Conservation (phyloP, 2,888 invertebrate species). For the Congeria kusceri region DNA sequence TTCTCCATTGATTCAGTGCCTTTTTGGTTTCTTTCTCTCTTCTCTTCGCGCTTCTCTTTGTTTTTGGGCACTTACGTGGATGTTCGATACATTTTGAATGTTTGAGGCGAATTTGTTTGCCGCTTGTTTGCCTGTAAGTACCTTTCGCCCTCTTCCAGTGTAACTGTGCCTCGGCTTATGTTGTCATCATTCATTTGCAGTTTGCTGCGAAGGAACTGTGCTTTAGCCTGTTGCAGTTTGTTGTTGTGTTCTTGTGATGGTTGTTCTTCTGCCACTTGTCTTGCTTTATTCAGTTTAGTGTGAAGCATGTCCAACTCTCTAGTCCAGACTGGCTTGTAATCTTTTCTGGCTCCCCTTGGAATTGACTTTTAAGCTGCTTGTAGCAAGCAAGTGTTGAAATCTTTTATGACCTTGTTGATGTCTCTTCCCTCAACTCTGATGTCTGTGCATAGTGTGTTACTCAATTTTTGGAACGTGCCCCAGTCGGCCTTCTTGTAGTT, state of each 20-base stretch:
- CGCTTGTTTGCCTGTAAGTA: too few species aligned
- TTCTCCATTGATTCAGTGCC: too few species aligned
- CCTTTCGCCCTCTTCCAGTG: too few species aligned
- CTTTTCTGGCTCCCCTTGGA: conserved; percentile 11
- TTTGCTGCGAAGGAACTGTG: too few species aligned
- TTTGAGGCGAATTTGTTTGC: too few species aligned
- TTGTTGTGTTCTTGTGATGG: conserved; percentile 7
- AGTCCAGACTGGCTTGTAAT: conserved; percentile 31
- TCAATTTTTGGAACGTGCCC: neutral
- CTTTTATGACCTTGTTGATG: conserved; percentile 11
- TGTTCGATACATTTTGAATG: too few species aligned
- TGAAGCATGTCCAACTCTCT: neutral
- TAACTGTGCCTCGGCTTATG: too few species aligned
- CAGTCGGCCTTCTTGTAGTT: conserved; percentile 31
- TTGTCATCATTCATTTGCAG: too few species aligned
- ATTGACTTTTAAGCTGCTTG: conserved; percentile 9
- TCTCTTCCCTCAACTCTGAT: conserved; percentile 12
- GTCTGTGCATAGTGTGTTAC: neutral
- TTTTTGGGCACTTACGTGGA: too few species aligned
- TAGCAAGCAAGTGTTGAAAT: conserved; percentile 7
- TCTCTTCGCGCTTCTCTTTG: too few species aligned
- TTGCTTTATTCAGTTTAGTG: conserved; percentile 1
- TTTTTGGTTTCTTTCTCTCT: too few species aligned
- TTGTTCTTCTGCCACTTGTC: neutral
- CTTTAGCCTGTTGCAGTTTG: neutral